Percentiles rank a stretch among this genome's conserved stretches.
These are phyloP conservation scores for Ceratina australensis DNA, from an alignment of 1,140 invertebrate species.

Conservation along the genomic window DNA sequence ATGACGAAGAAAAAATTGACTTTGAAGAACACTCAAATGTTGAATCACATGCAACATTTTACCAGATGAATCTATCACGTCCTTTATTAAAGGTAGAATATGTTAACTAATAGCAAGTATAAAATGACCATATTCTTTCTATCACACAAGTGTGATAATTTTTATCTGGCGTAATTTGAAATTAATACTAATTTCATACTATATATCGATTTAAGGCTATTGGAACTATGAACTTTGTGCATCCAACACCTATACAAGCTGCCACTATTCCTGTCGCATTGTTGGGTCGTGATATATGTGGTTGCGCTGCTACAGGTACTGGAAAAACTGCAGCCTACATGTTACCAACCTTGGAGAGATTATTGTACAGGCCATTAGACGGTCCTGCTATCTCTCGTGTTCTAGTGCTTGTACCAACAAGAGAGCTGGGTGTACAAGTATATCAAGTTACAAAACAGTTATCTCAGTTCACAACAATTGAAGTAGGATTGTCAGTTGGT, in stretches of 20 bases:
- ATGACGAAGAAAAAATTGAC: slow-evolving; percentile 81
- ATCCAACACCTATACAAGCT: slow-evolving; percentile 98
- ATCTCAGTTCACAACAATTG: slow-evolving; percentile 91
- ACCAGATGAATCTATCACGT: slow-evolving; percentile 95
- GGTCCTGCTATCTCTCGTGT: slow-evolving; percentile 89
- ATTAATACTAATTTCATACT: slow-evolving; percentile 15
- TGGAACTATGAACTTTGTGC: slow-evolving; percentile 90
- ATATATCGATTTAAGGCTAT: slow-evolving; percentile 84
- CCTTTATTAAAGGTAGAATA: slow-evolving; percentile 88
- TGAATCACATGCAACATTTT: slow-evolving; percentile 88
- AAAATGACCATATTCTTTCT: neutral
- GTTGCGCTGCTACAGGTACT: slow-evolving; percentile 98
- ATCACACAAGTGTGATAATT: neutral
- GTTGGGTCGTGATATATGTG: slow-evolving; percentile 93
- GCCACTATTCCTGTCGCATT: slow-evolving; percentile 96
- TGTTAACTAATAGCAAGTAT: neutral
- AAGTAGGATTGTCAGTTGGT: slow-evolving; percentile 92
- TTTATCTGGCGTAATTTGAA: slow-evolving; percentile 1
- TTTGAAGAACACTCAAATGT: slow-evolving; percentile 88
- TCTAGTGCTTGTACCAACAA: slow-evolving; percentile 95
- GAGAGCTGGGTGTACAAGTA: slow-evolving; percentile 97
- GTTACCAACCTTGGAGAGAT: slow-evolving; percentile 96
- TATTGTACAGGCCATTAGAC: slow-evolving; percentile 87
- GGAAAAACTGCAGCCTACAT: slow-evolving; percentile 99
- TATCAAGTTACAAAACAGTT: slow-evolving; percentile 96